Evolutionary conservation across 2,797 vertebrate genomes (phyloP).

Genomic region (Valencia hispanica): DNA sequence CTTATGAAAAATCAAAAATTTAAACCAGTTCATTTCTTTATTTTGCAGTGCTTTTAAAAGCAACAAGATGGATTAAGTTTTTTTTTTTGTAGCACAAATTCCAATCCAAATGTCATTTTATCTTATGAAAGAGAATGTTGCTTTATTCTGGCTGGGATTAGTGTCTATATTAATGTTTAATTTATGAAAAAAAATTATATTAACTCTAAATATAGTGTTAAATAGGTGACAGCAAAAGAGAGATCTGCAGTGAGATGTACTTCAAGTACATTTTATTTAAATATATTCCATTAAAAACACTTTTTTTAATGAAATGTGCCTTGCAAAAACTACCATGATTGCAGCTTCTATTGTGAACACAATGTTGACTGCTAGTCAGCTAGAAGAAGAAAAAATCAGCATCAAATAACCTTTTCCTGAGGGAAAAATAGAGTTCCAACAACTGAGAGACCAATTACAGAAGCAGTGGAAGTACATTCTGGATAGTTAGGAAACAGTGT

Average conservation of each 20-base stretch:
- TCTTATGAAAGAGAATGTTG: not conserved
- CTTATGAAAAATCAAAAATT: not conserved
- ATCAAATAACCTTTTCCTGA: not conserved
- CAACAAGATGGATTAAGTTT: not conserved
- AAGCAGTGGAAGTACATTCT: not conserved
- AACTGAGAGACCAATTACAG: not conserved
- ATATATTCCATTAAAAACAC: not conserved
- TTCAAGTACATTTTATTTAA: not conserved
- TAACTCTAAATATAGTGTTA: not conserved
- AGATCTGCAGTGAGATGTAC: not conserved
- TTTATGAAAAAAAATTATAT: no score
- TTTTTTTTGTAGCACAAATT: not conserved
- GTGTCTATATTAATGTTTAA: not conserved
- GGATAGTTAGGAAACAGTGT: conserved; percentile 4
- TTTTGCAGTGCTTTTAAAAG: not conserved
- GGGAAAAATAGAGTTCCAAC: not conserved
- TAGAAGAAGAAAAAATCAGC: not conserved
- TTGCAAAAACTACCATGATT: not conserved
- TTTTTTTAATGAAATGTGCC: not conserved
- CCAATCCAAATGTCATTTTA: not conserved
- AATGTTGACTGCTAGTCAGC: not conserved
- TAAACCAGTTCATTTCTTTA: not conserved
- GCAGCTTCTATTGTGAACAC: not conserved
- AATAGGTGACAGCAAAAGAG: not conserved
- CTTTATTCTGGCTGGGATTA: not conserved